A percentile compares a stretch with the other conserved stretches of the same genome.
These are phyloP conservation scores for Oligia latruncula DNA, from an alignment of 2,888 invertebrate species.

Conservation along the genomic window DNA sequence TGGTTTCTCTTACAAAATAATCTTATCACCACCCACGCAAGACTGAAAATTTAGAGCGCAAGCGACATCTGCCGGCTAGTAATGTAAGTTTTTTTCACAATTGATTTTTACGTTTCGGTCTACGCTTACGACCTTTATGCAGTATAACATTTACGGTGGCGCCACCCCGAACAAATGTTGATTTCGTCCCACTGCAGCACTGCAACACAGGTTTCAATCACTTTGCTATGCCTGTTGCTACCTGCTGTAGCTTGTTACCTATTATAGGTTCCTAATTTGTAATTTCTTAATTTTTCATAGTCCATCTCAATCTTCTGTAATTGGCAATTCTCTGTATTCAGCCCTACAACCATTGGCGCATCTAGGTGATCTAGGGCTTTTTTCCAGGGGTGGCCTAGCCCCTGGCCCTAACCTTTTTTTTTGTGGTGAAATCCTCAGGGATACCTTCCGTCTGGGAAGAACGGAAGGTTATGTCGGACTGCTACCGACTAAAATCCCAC, in stretches of 20 bases:
- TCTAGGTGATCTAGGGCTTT: no score
- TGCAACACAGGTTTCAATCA: no score
- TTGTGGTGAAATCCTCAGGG: no score
- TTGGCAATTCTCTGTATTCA: neutral
- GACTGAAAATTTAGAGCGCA: constrained; percentile 64
- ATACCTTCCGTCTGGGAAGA: no score
- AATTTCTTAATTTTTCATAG: no score
- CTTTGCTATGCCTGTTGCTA: no score
- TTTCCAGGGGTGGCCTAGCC: no score
- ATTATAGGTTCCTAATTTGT: no score
- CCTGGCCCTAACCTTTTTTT: no score
- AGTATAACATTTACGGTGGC: constrained; percentile 1
- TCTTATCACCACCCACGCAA: constrained; percentile 68
- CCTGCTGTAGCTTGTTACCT: no score
- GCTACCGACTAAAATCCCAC: no score
- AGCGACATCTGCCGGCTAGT: constrained; percentile 67
- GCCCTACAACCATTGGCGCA: neutral
- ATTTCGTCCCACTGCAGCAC: neutral
- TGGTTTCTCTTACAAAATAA: constrained; percentile 64
- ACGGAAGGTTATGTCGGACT: no score
- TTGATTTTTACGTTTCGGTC: constrained; percentile 63
- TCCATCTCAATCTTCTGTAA: neutral
- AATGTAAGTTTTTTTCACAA: constrained; percentile 13
- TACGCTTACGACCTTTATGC: constrained; percentile 19
- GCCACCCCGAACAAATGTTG: neutral